phyloP scores from a whole-genome alignment of 2,888 invertebrate genomes.

The Neoaliturus tenellus region DNA sequence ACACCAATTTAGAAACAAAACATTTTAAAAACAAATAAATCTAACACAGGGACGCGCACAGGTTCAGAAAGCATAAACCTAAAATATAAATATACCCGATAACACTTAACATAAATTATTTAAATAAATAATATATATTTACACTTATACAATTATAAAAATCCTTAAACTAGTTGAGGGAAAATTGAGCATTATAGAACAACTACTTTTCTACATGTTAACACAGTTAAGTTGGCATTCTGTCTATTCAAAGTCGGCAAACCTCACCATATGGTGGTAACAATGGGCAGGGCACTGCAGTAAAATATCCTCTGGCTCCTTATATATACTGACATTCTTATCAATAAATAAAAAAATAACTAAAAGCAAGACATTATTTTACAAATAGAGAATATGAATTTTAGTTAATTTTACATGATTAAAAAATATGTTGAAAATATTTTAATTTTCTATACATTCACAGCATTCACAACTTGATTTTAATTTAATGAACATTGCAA shows the following conservation, averaged over 20 bases:
- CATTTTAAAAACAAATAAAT: background rate
- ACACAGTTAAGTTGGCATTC: conserved; percentile 17
- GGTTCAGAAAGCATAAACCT: conserved; percentile 54
- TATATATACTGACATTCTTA: background rate
- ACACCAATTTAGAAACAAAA: background rate
- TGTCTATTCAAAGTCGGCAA: background rate
- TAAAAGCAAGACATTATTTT: no score
- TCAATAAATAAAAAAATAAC: no score
- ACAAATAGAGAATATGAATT: no score
- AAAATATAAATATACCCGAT: conserved; percentile 50
- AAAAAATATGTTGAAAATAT: background rate
- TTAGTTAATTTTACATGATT: no score
- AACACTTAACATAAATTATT: conserved; percentile 52
- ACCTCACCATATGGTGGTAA: conserved; percentile 29
- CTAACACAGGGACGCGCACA: conserved; percentile 59
- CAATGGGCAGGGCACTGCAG: background rate
- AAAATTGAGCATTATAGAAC: conserved; percentile 57
- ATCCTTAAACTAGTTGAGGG: conserved; percentile 40
- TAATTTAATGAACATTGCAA: no score
- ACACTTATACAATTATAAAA: conserved; percentile 45
- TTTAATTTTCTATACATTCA: no score
- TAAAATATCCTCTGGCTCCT: background rate
- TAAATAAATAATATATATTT: conserved; percentile 55
- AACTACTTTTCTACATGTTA: conserved; percentile 12
- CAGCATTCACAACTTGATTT: no score